Evolutionary conservation across 2,888 invertebrate species (phyloP), one percentile per base, ranked within the genome.

Genomic region (Venusia cambrica): DNA sequence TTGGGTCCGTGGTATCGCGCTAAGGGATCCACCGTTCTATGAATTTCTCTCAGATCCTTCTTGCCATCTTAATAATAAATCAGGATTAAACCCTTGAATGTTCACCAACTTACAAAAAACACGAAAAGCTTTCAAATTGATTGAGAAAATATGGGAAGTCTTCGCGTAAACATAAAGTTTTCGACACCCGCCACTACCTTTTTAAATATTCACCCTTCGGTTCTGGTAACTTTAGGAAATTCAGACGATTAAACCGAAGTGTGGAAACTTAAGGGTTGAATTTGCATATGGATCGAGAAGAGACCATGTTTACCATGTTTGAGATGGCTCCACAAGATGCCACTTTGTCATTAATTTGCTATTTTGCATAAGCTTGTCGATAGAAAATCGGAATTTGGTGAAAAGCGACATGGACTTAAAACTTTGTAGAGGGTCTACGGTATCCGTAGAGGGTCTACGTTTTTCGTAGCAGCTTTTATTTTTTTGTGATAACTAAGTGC

Each of bases 151-250:
- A 57, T 62, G 62, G 62, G 43, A 52, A 56, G 56, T 57, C 54
- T 40, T 39, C 32, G 17, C 33, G 62, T 66, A 76, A 75, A 75
- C 68, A 71, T 67, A 73, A 80, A 81, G 67, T 80, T 83, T 72
- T 71, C 66, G 55, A 61, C 74, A 71, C 72, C 72, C 73, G 68
- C 74, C 67, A 74, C 74, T 79, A 73, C 77, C 73, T 81, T 84
- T 83, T 81, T 73, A 81, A 85, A 85, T 85, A 85, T 85, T 80
- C 85, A 85, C 85, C 85, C 85, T 80, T 76, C 78, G 73, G 74
- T 78, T 73, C 59, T 54, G 54, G 56, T 64, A 73, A 72, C 63
- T 77, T 68, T 38, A 59, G 77, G 77, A 78, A 77, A 73, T 79
- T 79, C 73, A 44, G 63, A 67, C 78, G 80, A 83, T 81, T 83